Conservation (phyloP, 2,888 invertebrate genomes). For the Lepidocyrtinus sp. region DNA sequence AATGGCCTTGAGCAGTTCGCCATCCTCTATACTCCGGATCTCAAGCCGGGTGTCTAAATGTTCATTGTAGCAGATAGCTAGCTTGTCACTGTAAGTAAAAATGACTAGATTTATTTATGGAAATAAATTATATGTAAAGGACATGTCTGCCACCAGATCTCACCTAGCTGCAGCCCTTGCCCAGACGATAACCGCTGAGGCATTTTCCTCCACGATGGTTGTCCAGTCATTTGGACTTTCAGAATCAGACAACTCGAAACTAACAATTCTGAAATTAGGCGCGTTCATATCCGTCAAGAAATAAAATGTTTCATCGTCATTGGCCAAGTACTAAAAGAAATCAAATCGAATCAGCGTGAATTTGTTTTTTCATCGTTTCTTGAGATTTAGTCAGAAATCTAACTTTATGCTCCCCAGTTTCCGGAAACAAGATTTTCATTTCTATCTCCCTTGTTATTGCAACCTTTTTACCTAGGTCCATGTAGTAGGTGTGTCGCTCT, state of each 20-base stretch:
- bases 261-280: slow-evolving; percentile 90
- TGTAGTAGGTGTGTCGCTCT: slow-evolving; percentile 89
- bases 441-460: slow-evolving; percentile 41
- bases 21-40: slow-evolving; percentile 81
- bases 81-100: slow-evolving; percentile 76
- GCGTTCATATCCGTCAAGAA: slow-evolving; percentile 95
- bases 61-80: slow-evolving; percentile 89
- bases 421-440: slow-evolving; percentile 23
- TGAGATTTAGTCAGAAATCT: too few relatives aligned
- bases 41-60: slow-evolving; percentile 92
- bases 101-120: too few relatives aligned
- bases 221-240: slow-evolving; percentile 83
- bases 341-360: background rate
- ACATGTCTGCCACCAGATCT: too few relatives aligned
- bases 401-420: slow-evolving; percentile 45
- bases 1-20: slow-evolving; percentile 81
- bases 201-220: slow-evolving; percentile 86
- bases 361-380: too few relatives aligned
- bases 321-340: slow-evolving; percentile 72
- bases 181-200: slow-evolving; percentile 91
- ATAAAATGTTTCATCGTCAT: slow-evolving; percentile 73
- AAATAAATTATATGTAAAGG: too few relatives aligned
- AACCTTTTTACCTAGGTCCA: slow-evolving; percentile 76
- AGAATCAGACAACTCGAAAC: slow-evolving; percentile 83
- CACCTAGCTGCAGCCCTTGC: slow-evolving; percentile 79